A percentile compares a stretch with the other conserved stretches of the same genome.
phyloP scores from a whole-genome alignment of 1,140 invertebrate species.

The Triops cancriformis region DNA sequence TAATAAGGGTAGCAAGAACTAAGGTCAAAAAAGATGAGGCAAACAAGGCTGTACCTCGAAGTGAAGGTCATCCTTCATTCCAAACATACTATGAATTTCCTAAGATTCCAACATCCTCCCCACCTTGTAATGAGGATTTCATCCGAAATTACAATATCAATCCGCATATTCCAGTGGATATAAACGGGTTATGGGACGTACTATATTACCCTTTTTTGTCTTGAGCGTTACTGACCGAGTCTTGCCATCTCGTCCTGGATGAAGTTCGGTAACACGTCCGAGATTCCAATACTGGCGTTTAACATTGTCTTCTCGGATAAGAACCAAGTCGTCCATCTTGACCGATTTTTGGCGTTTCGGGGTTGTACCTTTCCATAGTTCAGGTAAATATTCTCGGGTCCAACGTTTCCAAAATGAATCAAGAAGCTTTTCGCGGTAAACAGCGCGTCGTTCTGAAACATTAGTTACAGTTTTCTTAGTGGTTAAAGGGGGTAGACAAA shows the following conservation, averaged over 20 bases:
- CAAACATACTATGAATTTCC: too few species aligned
- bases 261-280: slow-evolving; percentile 29
- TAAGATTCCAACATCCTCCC: not conserved
- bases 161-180: not conserved
- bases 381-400: not conserved
- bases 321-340: not conserved
- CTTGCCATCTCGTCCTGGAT: slow-evolving; percentile 32
- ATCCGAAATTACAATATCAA: not conserved
- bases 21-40: too few species aligned
- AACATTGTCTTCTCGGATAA: slow-evolving; percentile 2
- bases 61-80: too few species aligned
- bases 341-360: not conserved
- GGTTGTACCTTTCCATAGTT: not conserved
- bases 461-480: not conserved
- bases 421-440: not conserved
- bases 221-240: slow-evolving; percentile 31
- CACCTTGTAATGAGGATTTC: not conserved
- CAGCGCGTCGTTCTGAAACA: not conserved
- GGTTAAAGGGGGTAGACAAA: not conserved
- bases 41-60: too few species aligned
- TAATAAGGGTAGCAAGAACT: too few species aligned
- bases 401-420: slow-evolving; percentile 3
- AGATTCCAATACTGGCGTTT: slow-evolving; percentile 32
- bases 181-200: not conserved
- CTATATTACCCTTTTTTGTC: slow-evolving; percentile 26